Percentiles rank a stretch among this genome's conserved stretches.
Evolutionary conservation across 2,888 invertebrate species (phyloP).

Genomic region (Pherbina coryleti): DNA sequence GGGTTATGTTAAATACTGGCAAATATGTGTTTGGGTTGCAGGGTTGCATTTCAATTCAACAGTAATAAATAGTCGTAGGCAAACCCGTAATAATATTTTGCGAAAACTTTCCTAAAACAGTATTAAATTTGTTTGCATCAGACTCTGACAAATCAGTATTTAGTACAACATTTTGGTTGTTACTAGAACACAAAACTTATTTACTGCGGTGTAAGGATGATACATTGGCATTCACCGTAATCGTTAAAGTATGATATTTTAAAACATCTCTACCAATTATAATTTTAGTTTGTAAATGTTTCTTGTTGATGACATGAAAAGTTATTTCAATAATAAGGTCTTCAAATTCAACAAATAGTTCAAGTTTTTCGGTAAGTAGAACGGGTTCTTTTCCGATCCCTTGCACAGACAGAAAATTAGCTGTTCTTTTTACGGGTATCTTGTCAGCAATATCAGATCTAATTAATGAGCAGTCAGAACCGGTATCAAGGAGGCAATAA

Average conservation of each 20-base stretch:
- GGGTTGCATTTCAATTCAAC: too few species aligned
- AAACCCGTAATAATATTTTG: constrained; percentile 25
- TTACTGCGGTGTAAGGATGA: constrained; percentile 29
- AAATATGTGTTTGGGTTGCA: too few species aligned
- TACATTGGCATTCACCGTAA: constrained; percentile 25
- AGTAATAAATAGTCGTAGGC: constrained; percentile 30
- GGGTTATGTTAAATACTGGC: too few species aligned
- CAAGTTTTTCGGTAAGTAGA: not conserved
- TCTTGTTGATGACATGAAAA: constrained; percentile 1
- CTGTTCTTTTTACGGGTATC: constrained; percentile 29
- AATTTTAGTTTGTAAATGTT: not conserved
- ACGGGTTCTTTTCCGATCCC: constrained; percentile 31
- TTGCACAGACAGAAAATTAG: too few species aligned
- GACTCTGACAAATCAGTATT: not conserved
- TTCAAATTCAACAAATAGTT: constrained; percentile 15
- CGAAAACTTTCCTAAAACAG: constrained; percentile 35
- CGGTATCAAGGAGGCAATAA: constrained; percentile 36
- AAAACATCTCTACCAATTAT: not conserved
- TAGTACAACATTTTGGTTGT: not conserved
- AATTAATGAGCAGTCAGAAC: constrained; percentile 39
- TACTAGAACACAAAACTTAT: constrained; percentile 12
- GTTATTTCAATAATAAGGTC: constrained; percentile 16
- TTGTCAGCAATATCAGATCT: constrained; percentile 36
- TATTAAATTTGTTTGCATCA: constrained; percentile 12
- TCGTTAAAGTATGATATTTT: constrained; percentile 17